Percentiles rank a stretch among this genome's conserved stretches.
Evolutionary conservation across 2,888 invertebrate species (phyloP).

Genomic region (Palloptera scutellata): DNA sequence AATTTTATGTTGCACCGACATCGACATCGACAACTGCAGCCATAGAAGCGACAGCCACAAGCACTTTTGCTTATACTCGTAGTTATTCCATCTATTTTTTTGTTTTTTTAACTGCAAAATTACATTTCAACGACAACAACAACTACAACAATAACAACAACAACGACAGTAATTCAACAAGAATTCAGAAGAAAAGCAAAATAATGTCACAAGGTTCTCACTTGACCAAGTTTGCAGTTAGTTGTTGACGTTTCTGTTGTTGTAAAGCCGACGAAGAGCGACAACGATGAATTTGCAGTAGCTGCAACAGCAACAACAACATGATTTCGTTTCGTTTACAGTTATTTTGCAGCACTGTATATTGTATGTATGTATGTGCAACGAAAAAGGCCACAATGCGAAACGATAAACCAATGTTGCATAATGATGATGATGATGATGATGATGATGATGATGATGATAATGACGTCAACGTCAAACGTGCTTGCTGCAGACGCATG

Average conservation of each 20-base stretch:
- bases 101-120: too few species aligned
- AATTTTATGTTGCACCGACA: slow-evolving; percentile 20
- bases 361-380: slow-evolving; percentile 4
- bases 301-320: slow-evolving; percentile 6
- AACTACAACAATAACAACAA: slow-evolving; percentile 21
- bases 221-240: slow-evolving; percentile 45
- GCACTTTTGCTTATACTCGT: background rate
- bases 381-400: too few species aligned
- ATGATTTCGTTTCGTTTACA: background rate
- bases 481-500: too few species aligned
- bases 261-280: slow-evolving; percentile 13
- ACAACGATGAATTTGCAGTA: background rate
- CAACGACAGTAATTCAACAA: slow-evolving; percentile 17
- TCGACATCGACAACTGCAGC: slow-evolving; percentile 19
- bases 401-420: slow-evolving; percentile 5
- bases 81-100: slow-evolving; percentile 7
- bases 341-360: background rate
- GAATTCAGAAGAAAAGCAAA: slow-evolving; percentile 28
- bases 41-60: slow-evolving; percentile 20
- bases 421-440: background rate
- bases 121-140: background rate
- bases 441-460: background rate
- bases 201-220: slow-evolving; percentile 48
- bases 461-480: background rate
- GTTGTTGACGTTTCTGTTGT: slow-evolving; percentile 11